A percentile compares a stretch with the other conserved stretches of the same genome.
Conservation (phyloP, 2,113 vertebrate species). For the Isurus oxyrinchus region DNA sequence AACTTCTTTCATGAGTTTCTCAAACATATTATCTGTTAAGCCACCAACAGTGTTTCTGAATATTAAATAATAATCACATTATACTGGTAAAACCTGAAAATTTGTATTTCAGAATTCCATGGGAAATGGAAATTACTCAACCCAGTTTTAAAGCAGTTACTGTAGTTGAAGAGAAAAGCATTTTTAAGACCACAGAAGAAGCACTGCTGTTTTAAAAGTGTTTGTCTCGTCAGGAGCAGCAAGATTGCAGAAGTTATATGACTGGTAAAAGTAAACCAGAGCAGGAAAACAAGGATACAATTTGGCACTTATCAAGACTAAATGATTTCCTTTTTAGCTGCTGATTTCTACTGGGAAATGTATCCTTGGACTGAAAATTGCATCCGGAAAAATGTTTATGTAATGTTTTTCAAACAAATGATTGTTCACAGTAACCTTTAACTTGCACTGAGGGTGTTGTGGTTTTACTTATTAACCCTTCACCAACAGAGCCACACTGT, state of each 20-base stretch:
- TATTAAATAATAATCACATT: background rate
- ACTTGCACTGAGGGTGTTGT: constrained; percentile 65
- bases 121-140: background rate
- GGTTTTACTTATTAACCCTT: constrained; percentile 75
- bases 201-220: constrained; percentile 72
- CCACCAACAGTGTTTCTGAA: background rate
- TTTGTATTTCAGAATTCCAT: background rate
- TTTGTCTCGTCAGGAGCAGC: constrained; percentile 81
- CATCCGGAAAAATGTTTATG: constrained; percentile 99
- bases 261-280: constrained; percentile 86
- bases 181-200: constrained; percentile 70
- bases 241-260: constrained; percentile 86
- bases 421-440: constrained; percentile 96
- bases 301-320: constrained; percentile 99
- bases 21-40: background rate
- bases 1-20: background rate
- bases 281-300: constrained; percentile 99
- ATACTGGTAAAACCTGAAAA: background rate
- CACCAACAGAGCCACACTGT: constrained; percentile 49
- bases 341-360: constrained; percentile 99
- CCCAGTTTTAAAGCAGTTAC: background rate
- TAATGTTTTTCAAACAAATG: constrained; percentile 92
- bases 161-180: background rate
- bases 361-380: constrained; percentile 98
- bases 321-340: constrained; percentile 99